Conservation (phyloP, 1,140 invertebrate species). For the Drosophila bifasciata region DNA sequence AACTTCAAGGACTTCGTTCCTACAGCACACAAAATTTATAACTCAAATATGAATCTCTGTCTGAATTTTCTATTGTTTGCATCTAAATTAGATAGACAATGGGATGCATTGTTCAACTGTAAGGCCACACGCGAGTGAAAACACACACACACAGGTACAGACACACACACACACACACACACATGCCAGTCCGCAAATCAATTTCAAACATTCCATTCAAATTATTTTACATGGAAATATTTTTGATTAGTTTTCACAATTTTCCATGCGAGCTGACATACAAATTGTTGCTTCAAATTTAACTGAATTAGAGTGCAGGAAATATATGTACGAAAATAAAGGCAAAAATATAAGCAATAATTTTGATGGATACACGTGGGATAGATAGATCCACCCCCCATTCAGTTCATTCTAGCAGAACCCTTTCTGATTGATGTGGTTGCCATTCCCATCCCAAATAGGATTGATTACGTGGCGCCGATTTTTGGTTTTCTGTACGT, state of each 20-base stretch:
- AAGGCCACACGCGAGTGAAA: constrained; percentile 34
- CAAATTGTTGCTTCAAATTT: too few species aligned
- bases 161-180: too few species aligned
- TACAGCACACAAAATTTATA: constrained; percentile 37
- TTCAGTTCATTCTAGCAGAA: too few species aligned
- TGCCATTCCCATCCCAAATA: constrained; percentile 44
- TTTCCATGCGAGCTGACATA: too few species aligned
- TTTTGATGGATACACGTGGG: too few species aligned
- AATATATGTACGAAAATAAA: too few species aligned
- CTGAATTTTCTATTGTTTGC: constrained; percentile 15
- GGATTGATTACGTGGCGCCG: constrained; percentile 36
- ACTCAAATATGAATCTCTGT: constrained; percentile 25
- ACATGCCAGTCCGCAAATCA: constrained; percentile 38
- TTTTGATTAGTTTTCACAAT: neutral
- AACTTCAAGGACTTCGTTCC: too few species aligned
- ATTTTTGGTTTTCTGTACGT: constrained; percentile 9
- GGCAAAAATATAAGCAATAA: too few species aligned
- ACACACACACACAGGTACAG: neutral
- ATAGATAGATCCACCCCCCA: too few species aligned
- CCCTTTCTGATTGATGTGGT: constrained; percentile 56
- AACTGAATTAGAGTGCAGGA: too few species aligned
- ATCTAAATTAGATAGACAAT: constrained; percentile 20
- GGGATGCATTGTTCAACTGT: constrained; percentile 19
- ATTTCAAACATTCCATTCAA: constrained; percentile 9
- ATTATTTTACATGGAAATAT: constrained; percentile 34